phyloP scores from a whole-genome alignment of 2,888 invertebrate species.

The Thelaira solivaga region DNA sequence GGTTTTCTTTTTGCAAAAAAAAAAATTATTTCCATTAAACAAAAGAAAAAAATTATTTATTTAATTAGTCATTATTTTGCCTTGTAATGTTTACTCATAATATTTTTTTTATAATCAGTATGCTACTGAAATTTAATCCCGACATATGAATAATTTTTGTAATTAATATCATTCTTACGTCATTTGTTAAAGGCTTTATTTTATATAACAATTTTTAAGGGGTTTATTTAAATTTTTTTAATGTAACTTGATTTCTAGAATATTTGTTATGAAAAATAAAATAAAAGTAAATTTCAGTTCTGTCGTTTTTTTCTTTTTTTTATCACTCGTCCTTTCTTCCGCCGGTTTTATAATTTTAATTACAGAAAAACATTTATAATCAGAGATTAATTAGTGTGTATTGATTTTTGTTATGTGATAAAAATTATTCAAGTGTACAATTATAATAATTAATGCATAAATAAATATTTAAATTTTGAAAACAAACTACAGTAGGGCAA shows the following conservation, averaged over 20 bases:
- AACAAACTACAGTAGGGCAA: neutral
- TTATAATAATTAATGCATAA: slow-evolving; percentile 11
- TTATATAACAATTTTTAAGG: neutral
- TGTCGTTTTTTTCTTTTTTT: too few relatives aligned
- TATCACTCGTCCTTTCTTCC: neutral
- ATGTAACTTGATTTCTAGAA: neutral
- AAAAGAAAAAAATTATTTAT: neutral
- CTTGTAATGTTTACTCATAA: too few relatives aligned
- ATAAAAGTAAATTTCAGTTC: too few relatives aligned
- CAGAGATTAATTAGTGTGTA: slow-evolving; percentile 54
- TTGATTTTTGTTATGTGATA: slow-evolving; percentile 49
- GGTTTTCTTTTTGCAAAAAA: too few relatives aligned
- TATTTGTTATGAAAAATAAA: neutral
- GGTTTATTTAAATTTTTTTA: neutral
- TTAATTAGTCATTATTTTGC: neutral
- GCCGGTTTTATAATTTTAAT: neutral
- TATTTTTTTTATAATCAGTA: neutral
- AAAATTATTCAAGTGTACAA: slow-evolving; percentile 36
- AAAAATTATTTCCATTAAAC: too few relatives aligned
- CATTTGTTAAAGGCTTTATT: neutral
- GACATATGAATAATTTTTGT: slow-evolving; percentile 21
- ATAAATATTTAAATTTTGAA: neutral
- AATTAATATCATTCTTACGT: slow-evolving; percentile 47
- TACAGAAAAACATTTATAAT: slow-evolving; percentile 44
- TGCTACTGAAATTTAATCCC: slow-evolving; percentile 11